Evolutionary conservation across 2,113 vertebrate species (phyloP).

Genomic region (Passer montanus): DNA sequence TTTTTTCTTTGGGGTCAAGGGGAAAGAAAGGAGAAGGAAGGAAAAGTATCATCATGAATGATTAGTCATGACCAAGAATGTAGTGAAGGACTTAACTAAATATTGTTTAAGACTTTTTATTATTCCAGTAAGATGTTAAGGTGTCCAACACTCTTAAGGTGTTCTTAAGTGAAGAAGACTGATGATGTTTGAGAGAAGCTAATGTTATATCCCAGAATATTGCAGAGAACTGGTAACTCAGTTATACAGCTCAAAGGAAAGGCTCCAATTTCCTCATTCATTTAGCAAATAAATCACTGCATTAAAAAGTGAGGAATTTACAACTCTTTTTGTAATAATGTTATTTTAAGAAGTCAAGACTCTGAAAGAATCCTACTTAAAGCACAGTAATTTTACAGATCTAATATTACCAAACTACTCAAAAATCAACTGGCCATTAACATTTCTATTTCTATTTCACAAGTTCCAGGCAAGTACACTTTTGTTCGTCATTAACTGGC

Average conservation of each 20-base stretch:
- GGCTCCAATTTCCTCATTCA: background rate
- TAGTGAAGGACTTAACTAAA: background rate
- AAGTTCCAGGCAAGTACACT: background rate
- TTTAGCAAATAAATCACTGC: background rate
- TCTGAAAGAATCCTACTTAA: background rate
- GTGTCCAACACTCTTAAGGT: background rate
- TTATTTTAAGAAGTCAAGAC: background rate
- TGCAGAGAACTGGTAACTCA: background rate
- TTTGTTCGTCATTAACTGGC: background rate
- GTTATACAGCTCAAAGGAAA: background rate
- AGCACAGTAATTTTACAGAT: background rate
- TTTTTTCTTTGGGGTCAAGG: background rate
- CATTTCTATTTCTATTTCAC: background rate
- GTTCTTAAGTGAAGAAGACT: background rate
- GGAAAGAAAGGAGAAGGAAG: background rate
- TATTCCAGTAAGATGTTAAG: background rate
- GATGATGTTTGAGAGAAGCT: background rate
- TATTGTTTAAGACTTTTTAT: background rate
- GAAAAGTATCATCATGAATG: background rate
- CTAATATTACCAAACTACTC: background rate
- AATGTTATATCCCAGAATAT: background rate
- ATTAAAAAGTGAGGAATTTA: background rate
- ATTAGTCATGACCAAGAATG: background rate
- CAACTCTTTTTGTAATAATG: background rate
- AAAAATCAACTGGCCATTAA: background rate